Evolutionary conservation across 1,140 invertebrate species (phyloP).

Genomic region (Portunus trituberculatus): DNA sequence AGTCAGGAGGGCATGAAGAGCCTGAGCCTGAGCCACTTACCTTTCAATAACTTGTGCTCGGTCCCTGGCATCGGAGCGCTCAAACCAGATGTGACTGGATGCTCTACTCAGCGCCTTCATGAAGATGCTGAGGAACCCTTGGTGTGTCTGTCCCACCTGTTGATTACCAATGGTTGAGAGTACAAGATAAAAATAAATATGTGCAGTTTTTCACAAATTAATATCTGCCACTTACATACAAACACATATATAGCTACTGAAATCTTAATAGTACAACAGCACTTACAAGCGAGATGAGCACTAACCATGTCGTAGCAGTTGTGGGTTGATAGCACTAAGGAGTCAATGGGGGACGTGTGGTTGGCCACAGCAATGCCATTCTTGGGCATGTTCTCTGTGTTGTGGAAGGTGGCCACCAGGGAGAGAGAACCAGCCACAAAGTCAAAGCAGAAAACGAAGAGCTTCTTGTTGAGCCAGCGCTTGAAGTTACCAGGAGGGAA

Average conservation of each 20-base stretch:
- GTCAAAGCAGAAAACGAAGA: slow-evolving; percentile 93
- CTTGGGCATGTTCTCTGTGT: slow-evolving; percentile 82
- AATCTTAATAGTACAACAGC: too few species aligned
- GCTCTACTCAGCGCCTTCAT: slow-evolving; percentile 95
- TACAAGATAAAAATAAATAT: neutral
- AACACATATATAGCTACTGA: too few species aligned
- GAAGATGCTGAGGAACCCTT: slow-evolving; percentile 95
- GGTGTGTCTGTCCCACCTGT: slow-evolving; percentile 97
- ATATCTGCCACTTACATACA: neutral
- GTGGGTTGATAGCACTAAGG: slow-evolving; percentile 97
- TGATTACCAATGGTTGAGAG: slow-evolving; percentile 16
- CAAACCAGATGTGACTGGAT: slow-evolving; percentile 99
- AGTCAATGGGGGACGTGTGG: slow-evolving; percentile 94
- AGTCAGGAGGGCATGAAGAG: too few species aligned
- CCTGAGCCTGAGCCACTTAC: neutral
- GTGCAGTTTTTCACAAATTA: neutral
- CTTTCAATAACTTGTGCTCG: slow-evolving; percentile 82
- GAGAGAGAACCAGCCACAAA: slow-evolving; percentile 82
- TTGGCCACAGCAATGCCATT: slow-evolving; percentile 94
- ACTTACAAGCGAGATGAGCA: slow-evolving; percentile 68
- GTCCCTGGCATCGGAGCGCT: slow-evolving; percentile 98
- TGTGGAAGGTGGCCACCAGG: slow-evolving; percentile 82
- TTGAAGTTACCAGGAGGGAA: slow-evolving; percentile 89
- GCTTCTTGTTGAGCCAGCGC: slow-evolving; percentile 87
- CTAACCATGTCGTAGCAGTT: slow-evolving; percentile 98